Percentiles rank a stretch among this genome's conserved stretches.
These are phyloP conservation scores for Anthonomus grandis DNA, from an alignment of 1,140 invertebrate genomes.

Conservation along the genomic window DNA sequence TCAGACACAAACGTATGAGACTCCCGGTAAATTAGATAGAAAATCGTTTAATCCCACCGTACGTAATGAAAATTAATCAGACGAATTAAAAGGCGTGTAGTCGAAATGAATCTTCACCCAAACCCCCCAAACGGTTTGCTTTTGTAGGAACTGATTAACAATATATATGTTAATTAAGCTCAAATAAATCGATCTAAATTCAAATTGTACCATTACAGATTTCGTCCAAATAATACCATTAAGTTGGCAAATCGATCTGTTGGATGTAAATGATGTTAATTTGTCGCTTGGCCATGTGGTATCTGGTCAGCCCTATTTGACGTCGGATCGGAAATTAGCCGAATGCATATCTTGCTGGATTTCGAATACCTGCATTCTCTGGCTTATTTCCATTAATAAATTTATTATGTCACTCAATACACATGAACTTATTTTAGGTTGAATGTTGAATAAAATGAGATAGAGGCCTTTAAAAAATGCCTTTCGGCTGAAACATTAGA, in stretches of 20 bases:
- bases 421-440: no score
- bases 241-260: slow-evolving; percentile 28
- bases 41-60: slow-evolving; percentile 31
- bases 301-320: no score
- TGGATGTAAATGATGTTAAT: slow-evolving; percentile 32
- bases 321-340: not conserved
- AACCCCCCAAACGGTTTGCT: slow-evolving; percentile 16
- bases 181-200: slow-evolving; percentile 39
- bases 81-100: slow-evolving; percentile 30
- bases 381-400: not conserved
- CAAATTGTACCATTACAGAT: slow-evolving; percentile 34
- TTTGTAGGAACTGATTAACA: slow-evolving; percentile 34
- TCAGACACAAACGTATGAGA: slow-evolving; percentile 25
- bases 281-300: slow-evolving; percentile 14
- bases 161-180: slow-evolving; percentile 36
- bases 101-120: slow-evolving; percentile 17
- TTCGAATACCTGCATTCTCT: not conserved
- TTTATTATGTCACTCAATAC: no score
- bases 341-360: not conserved
- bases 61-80: slow-evolving; percentile 32
- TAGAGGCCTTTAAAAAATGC: no score
- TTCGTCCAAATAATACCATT: slow-evolving; percentile 31
- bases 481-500: no score
- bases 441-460: no score
- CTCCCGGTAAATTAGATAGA: slow-evolving; percentile 31